These are phyloP conservation scores for Azemiops feae DNA, from an alignment of 2,113 vertebrate species.

Conservation along the genomic window DNA sequence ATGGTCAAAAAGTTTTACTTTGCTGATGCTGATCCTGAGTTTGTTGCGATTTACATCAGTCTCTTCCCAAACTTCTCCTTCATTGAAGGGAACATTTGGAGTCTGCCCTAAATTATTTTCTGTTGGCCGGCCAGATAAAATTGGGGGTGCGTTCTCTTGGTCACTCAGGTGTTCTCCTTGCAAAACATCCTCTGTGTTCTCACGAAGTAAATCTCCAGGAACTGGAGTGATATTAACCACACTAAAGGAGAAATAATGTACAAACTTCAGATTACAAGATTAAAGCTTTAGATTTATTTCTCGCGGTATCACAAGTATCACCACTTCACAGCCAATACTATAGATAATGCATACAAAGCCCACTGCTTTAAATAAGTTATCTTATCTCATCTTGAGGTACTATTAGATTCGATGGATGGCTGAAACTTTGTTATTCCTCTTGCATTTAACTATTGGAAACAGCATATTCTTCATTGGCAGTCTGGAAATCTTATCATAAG, in stretches of 20 bases:
- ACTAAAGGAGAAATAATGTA: conserved; percentile 59
- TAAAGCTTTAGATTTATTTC: background rate
- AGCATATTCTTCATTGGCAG: background rate
- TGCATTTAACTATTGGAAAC: background rate
- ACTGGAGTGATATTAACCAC: conserved; percentile 88
- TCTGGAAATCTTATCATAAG: background rate
- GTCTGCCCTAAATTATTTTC: conserved; percentile 69
- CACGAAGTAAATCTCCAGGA: conserved; percentile 88
- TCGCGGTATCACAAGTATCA: background rate
- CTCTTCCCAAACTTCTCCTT: conserved; percentile 92
- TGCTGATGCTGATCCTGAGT: conserved; percentile 97
- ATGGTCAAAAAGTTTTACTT: conserved; percentile 74
- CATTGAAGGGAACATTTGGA: conserved; percentile 71
- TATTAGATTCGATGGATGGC: background rate
- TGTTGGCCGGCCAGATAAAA: conserved; percentile 71
- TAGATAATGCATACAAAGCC: background rate
- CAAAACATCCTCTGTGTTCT: conserved; percentile 95
- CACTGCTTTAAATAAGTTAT: background rate
- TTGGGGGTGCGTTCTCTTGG: conserved; percentile 94
- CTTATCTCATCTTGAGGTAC: background rate
- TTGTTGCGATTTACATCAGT: conserved; percentile 98
- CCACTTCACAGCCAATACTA: background rate
- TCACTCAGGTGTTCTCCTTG: conserved; percentile 97
- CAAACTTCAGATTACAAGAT: background rate
- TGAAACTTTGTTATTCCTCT: background rate